Conservation (phyloP, 1,140 invertebrate genomes). For the Ceratosolen fusciceps region DNA sequence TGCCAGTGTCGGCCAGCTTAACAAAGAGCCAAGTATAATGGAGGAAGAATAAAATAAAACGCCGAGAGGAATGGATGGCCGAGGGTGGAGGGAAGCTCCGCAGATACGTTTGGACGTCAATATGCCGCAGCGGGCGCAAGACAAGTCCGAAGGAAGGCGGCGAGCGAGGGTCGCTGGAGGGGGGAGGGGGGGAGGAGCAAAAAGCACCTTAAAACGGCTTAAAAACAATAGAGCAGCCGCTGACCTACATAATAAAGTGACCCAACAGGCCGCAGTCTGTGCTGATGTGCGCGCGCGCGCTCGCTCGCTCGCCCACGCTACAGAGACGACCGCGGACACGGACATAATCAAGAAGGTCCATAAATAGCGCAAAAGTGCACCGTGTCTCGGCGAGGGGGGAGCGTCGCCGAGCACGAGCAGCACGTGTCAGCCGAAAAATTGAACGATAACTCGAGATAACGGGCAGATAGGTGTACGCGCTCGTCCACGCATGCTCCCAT, state of each 20-base stretch:
- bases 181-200: background rate
- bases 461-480: background rate
- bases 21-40: background rate
- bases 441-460: background rate
- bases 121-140: background rate
- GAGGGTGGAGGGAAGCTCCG: constrained; percentile 10
- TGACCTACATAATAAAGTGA: constrained; percentile 51
- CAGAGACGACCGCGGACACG: background rate
- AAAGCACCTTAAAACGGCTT: constrained; percentile 44
- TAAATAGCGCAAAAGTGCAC: constrained; percentile 13
- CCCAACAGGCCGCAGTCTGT: constrained; percentile 39
- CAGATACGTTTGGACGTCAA: constrained; percentile 4
- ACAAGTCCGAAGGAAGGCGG: background rate
- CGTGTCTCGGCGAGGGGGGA: background rate
- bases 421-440: background rate
- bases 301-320: background rate
- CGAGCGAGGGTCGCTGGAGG: background rate
- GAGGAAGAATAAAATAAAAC: constrained; percentile 12
- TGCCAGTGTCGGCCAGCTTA: no score
- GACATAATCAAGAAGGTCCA: background rate
- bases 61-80: background rate
- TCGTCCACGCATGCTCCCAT: background rate
- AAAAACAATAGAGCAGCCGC: constrained; percentile 43
- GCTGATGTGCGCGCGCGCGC: background rate
- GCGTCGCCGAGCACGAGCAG: no score